Percentiles rank a stretch among this genome's conserved stretches.
Evolutionary conservation across 2,888 invertebrate genomes (phyloP).

Genomic region (Leucania comma): DNA sequence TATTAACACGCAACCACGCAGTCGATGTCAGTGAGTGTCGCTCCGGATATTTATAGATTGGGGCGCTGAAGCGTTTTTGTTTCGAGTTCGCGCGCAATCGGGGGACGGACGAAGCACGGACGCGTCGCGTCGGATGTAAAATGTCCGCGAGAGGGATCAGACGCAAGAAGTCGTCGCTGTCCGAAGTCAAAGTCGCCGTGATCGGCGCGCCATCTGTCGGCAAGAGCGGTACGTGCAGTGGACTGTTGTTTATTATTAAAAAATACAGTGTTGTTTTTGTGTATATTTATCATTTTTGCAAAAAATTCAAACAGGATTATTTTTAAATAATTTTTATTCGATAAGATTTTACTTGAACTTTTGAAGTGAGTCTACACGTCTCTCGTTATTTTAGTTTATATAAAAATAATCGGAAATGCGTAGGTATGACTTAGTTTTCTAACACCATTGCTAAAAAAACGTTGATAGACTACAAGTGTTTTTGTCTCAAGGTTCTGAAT

Average conservation of each 20-base stretch:
- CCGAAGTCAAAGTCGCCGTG: slow-evolving; percentile 97
- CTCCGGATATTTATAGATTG: slow-evolving; percentile 86
- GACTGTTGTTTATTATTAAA: slow-evolving; percentile 38
- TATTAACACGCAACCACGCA: slow-evolving; percentile 87
- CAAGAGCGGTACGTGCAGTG: slow-evolving; percentile 95
- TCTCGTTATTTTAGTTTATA: slow-evolving; percentile 35
- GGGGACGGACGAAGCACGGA: slow-evolving; percentile 73
- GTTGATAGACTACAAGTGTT: slow-evolving; percentile 67
- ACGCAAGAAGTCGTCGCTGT: slow-evolving; percentile 96
- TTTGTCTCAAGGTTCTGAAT: slow-evolving; percentile 68
- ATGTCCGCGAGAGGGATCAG: slow-evolving; percentile 96
- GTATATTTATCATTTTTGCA: slow-evolving; percentile 36
- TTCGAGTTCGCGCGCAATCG: slow-evolving; percentile 75
- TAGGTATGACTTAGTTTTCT: slow-evolving; percentile 49
- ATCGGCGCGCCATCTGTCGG: slow-evolving; percentile 97
- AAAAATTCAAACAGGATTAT: neutral
- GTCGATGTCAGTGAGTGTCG: slow-evolving; percentile 87
- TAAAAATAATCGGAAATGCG: slow-evolving; percentile 55
- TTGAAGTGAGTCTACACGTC: slow-evolving; percentile 32
- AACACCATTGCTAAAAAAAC: slow-evolving; percentile 63
- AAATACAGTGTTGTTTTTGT: slow-evolving; percentile 38
- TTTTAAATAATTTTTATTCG: neutral
- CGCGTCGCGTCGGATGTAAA: slow-evolving; percentile 74
- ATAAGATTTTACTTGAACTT: neutral
- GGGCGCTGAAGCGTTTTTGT: slow-evolving; percentile 79